These are phyloP conservation scores for Eupithecia tripunctaria DNA, from an alignment of 2,888 invertebrate genomes.

Conservation along the genomic window DNA sequence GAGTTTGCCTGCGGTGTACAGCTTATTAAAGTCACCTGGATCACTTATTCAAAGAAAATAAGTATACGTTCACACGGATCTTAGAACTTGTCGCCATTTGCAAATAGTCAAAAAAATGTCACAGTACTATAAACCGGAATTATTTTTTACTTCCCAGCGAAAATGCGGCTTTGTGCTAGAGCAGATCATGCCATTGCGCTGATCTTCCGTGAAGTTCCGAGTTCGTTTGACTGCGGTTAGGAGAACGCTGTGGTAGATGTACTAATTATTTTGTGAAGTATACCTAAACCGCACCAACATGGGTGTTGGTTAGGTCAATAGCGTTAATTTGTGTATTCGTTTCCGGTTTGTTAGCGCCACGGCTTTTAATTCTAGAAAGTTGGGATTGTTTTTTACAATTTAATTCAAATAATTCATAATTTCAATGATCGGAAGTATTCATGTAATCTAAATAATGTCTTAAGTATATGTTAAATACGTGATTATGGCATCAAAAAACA, in stretches of 20 bases:
- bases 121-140: neutral
- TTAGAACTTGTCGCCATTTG: neutral
- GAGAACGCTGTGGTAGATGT: neutral
- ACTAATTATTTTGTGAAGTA: neutral
- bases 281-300: neutral
- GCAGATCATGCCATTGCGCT: neutral
- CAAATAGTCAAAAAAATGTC: neutral
- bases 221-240: neutral
- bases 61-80: neutral
- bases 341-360: neutral
- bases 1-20: constrained; percentile 37
- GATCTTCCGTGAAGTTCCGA: neutral
- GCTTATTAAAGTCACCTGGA: neutral
- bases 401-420: too few species aligned
- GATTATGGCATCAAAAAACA: too few species aligned
- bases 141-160: neutral
- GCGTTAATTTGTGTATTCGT: neutral
- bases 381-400: too few species aligned
- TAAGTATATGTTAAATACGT: too few species aligned
- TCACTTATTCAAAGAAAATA: neutral
- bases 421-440: too few species aligned
- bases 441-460: too few species aligned
- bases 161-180: neutral
- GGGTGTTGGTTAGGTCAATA: neutral
- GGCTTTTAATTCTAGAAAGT: neutral